Evolutionary conservation across 2,888 invertebrate genomes (phyloP).

Genomic region (Thyatira batis): DNA sequence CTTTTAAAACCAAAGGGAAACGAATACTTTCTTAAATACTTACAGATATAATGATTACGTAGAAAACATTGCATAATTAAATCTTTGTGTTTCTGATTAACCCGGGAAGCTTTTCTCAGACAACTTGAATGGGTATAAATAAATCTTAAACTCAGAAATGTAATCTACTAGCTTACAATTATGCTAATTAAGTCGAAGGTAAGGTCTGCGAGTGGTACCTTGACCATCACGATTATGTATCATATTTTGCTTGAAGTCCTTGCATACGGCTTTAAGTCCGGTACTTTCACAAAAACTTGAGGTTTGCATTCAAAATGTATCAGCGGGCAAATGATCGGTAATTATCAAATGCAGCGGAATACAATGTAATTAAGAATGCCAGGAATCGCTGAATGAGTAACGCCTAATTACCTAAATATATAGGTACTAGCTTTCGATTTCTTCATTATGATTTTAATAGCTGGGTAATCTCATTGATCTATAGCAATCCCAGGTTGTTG

Average conservation of each 20-base stretch:
- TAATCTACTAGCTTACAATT: no score
- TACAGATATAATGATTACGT: no score
- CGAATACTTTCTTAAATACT: no score
- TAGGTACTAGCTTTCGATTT: background rate
- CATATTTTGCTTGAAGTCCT: background rate
- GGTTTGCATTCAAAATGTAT: background rate
- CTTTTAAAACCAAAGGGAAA: no score
- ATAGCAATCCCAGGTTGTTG: no score
- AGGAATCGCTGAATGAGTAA: background rate
- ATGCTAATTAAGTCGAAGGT: background rate
- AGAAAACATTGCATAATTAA: no score
- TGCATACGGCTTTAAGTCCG: background rate
- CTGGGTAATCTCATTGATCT: no score
- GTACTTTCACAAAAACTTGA: background rate
- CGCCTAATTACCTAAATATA: background rate
- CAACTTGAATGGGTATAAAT: no score
- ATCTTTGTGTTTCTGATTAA: no score
- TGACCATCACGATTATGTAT: background rate
- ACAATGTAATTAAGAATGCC: background rate
- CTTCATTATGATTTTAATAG: no score
- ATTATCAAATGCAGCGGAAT: background rate
- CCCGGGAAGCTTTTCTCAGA: no score
- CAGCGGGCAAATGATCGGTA: background rate
- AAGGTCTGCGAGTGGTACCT: background rate
- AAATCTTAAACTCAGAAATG: no score